Percentiles rank a stretch among this genome's conserved stretches.
These are phyloP conservation scores for Pterocles orientalis DNA, from an alignment of 2,113 vertebrate species.

Conservation along the genomic window DNA sequence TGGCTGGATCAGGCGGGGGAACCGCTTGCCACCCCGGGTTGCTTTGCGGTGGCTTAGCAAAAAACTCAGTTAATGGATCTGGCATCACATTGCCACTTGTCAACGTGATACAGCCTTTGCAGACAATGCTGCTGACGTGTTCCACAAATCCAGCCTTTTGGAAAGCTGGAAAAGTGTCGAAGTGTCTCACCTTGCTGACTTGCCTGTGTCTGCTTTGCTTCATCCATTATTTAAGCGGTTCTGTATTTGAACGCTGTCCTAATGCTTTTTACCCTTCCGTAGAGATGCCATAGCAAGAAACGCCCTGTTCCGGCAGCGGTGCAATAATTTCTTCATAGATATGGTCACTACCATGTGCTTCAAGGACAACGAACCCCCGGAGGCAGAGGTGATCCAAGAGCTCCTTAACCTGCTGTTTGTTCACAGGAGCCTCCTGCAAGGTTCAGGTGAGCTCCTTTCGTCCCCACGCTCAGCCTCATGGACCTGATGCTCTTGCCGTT, in stretches of 20 bases:
- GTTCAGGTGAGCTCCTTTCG: conserved; percentile 47
- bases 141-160: neutral
- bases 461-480: fast-evolving
- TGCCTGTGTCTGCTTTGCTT: neutral
- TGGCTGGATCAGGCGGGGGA: neutral
- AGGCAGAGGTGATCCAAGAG: conserved; percentile 73
- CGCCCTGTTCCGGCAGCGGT: conserved; percentile 82
- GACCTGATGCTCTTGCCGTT: neutral
- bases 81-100: neutral
- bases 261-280: neutral
- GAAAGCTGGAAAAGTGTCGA: neutral
- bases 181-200: neutral
- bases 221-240: neutral
- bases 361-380: conserved; percentile 87
- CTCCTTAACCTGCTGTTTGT: conserved; percentile 86
- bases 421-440: conserved; percentile 1
- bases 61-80: neutral
- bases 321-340: conserved; percentile 92
- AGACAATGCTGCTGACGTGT: neutral
- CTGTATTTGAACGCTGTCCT: neutral
- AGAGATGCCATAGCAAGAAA: conserved; percentile 76
- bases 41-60: neutral
- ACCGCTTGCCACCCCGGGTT: neutral
- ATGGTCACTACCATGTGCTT: conserved; percentile 92
- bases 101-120: neutral